A percentile compares a stretch with the other conserved stretches of the same genome.
Evolutionary conservation across 2,797 vertebrate species (phyloP).

Genomic region (Poecilia wingei): DNA sequence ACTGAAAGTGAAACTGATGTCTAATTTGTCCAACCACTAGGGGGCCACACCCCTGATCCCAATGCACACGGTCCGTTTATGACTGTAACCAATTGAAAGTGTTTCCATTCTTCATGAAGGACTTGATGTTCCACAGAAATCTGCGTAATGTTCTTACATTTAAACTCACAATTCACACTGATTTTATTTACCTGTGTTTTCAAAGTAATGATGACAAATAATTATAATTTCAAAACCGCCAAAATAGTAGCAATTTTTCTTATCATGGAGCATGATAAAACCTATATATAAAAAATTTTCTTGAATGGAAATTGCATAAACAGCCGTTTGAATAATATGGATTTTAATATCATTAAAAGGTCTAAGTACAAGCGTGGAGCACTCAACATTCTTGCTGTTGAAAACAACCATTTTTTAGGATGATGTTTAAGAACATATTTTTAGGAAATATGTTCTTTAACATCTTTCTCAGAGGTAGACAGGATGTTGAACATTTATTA

Average conservation of each 20-base stretch:
- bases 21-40: background rate
- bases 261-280: background rate
- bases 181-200: background rate
- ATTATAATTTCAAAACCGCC: background rate
- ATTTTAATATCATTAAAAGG: background rate
- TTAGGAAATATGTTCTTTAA: background rate
- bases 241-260: background rate
- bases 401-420: background rate
- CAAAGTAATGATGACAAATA: background rate
- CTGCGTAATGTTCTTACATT: background rate
- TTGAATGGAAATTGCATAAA: background rate
- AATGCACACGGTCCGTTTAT: background rate
- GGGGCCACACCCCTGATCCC: background rate
- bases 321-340: background rate
- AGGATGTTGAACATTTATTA: background rate
- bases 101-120: background rate
- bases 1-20: background rate
- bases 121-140: background rate
- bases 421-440: too few relatives aligned
- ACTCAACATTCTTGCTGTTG: background rate
- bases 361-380: background rate
- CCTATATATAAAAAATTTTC: background rate
- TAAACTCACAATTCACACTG: background rate
- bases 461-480: background rate
- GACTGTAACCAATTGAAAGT: background rate